A percentile compares a stretch with the other conserved stretches of the same genome.
Evolutionary conservation across 2,113 vertebrate genomes (phyloP).

Genomic region (Hyla sarda): DNA sequence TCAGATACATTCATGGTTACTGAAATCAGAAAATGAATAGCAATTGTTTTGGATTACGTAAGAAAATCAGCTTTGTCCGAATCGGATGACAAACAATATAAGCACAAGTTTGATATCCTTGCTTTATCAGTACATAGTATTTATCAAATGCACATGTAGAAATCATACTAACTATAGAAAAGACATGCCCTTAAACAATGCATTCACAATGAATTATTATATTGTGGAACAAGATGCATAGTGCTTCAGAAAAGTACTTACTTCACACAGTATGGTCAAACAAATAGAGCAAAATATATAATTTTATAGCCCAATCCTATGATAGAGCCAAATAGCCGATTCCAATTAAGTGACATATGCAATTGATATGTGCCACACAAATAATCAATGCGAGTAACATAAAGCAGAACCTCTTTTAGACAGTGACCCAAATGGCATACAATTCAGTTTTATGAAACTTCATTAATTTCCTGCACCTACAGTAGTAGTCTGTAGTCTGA

Average conservation of each 20-base stretch:
- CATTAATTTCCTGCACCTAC: no score
- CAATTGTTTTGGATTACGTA: neutral
- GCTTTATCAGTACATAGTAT: neutral
- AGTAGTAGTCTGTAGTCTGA: no score
- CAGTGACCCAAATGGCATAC: neutral
- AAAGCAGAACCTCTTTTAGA: neutral
- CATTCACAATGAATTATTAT: neutral
- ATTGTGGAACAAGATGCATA: neutral
- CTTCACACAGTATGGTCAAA: neutral
- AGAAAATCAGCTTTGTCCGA: neutral
- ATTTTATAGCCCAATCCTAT: neutral
- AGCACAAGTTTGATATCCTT: neutral
- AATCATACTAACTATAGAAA: constrained; percentile 8
- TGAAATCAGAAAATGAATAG: constrained; percentile 22
- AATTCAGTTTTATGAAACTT: neutral
- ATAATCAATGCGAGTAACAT: neutral
- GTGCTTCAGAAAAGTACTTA: neutral
- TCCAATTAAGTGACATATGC: neutral
- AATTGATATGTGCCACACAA: neutral
- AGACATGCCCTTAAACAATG: neutral
- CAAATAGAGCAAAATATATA: neutral
- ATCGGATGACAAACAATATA: constrained; percentile 8
- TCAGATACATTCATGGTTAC: neutral
- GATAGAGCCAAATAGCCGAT: neutral
- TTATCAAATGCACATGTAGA: constrained; percentile 15